A percentile compares a stretch with the other conserved stretches of the same genome.
phyloP scores from a whole-genome alignment of 1,140 invertebrate species.

The Wasmannia auropunctata region DNA sequence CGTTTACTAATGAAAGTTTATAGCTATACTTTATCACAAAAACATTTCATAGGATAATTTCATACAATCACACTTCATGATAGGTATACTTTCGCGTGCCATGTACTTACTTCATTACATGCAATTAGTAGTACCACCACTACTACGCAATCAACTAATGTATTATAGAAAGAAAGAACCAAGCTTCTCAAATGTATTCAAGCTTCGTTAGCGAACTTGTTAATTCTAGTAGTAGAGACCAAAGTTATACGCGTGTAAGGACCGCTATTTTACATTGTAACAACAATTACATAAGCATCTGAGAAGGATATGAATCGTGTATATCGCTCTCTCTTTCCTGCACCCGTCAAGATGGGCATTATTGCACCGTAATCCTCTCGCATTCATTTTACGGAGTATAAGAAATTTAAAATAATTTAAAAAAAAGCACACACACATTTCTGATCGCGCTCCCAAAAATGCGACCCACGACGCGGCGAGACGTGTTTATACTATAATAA shows the following conservation, averaged over 20 bases:
- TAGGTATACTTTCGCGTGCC: slow-evolving; percentile 69
- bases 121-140: slow-evolving; percentile 71
- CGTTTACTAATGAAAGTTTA: slow-evolving; percentile 55
- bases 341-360: slow-evolving; percentile 64
- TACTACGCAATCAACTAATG: slow-evolving; percentile 72
- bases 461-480: background rate
- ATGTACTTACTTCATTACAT: slow-evolving; percentile 68
- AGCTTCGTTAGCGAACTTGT: slow-evolving; percentile 42
- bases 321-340: slow-evolving; percentile 23
- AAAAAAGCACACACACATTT: no score
- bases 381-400: slow-evolving; percentile 10
- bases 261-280: slow-evolving; percentile 26
- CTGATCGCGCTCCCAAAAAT: slow-evolving; percentile 13
- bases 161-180: slow-evolving; percentile 62
- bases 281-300: slow-evolving; percentile 35
- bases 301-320: slow-evolving; percentile 14
- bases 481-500: no score
- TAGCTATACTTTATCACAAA: slow-evolving; percentile 47
- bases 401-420: slow-evolving; percentile 29
- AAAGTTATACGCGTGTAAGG: slow-evolving; percentile 40
- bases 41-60: slow-evolving; percentile 60
- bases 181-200: slow-evolving; percentile 65
- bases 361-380: slow-evolving; percentile 26
- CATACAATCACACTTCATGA: slow-evolving; percentile 62
- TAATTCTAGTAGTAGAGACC: slow-evolving; percentile 47